Evolutionary conservation across 2,797 vertebrate species (phyloP).

Genomic region (Pteronotus mesoamericanus): DNA sequence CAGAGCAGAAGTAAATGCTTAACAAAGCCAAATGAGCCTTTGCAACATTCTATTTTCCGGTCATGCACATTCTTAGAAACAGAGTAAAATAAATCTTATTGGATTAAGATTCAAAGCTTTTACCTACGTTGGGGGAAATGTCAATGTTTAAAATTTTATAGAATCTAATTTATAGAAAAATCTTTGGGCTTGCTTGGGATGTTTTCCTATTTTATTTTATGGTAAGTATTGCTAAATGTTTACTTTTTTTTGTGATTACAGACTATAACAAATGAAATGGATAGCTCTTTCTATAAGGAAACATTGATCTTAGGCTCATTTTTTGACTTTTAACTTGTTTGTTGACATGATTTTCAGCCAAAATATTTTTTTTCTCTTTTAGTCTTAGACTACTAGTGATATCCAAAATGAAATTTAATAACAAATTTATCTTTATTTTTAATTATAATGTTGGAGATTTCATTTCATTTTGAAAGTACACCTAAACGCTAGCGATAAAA

Average conservation of each 20-base stretch:
- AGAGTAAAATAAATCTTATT: not conserved
- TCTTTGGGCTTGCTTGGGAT: not conserved
- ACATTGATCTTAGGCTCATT: not conserved
- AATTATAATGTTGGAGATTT: not conserved
- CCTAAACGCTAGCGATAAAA: not conserved
- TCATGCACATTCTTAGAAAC: not conserved
- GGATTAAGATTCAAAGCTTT: conserved; percentile 1
- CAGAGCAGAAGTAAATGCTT: conserved; percentile 40
- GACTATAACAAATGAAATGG: not conserved
- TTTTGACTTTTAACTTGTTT: not conserved
- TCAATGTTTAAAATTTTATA: conserved; percentile 18
- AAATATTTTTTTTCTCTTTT: not conserved
- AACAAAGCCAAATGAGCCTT: not conserved
- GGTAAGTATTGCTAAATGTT: not conserved
- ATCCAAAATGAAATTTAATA: not conserved
- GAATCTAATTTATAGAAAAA: not conserved
- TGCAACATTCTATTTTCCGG: not conserved
- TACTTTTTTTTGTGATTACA: not conserved
- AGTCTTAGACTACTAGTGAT: not conserved
- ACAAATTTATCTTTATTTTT: not conserved
- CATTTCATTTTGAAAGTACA: not conserved
- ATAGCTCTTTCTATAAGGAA: not conserved
- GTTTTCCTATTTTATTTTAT: conserved; percentile 18
- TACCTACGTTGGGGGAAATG: not conserved
- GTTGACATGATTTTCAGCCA: not conserved